Base-by-base conservation (phyloP, 2,113 vertebrate species). In the Onychostruthus taczanowskii region DNA sequence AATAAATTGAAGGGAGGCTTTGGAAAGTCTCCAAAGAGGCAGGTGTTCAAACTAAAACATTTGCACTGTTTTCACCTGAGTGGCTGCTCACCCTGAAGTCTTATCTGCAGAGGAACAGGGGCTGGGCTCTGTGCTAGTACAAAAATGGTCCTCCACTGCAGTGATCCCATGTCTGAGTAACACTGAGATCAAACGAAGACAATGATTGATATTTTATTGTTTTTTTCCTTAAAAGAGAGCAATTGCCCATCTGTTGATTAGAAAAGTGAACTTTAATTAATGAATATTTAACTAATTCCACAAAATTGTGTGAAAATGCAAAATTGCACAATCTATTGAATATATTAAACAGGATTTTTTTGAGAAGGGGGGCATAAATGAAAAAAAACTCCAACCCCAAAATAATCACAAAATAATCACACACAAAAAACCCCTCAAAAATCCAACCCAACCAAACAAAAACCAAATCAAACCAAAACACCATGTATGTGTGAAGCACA, bases 1-100 rank as follows among this genome's bases (percentile, higher is more conserved):
- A 50, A 92, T 78, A 95, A 96, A 95, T 81, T 62, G 91, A 73
- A 91, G 94, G 72, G 66, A 86, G 67, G 62, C 43, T 91, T 91
- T 94, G 95, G 90, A 90, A 95, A 68, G 43, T 0, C 73, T 94
- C 94, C 96, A 64, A 61, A 64, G 63, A 87, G 90, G 81, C 92
- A 97, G 95, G 94, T 95, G 96, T 90, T 94, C 72, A 49, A 61
- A 67, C 39, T 58, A 12, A 79, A 91, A 39, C 67, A 13, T 81
- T 92, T 73, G 64, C 66, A 30, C 24, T 41, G 4, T 84, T 93
- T 69, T 70, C 59, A 95, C 79, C 90, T 59, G 81, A 53, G 31
- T 12, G 59, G 14, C 37, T 90, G 74, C 44, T 77, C 77, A 27
- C 37, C 63, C 83, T 75, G 39, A 55, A 52, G 44, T 46, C 43